These are phyloP conservation scores for Romanogobio albipinnatus DNA, from an alignment of 2,113 vertebrate species.

Conservation along the genomic window DNA sequence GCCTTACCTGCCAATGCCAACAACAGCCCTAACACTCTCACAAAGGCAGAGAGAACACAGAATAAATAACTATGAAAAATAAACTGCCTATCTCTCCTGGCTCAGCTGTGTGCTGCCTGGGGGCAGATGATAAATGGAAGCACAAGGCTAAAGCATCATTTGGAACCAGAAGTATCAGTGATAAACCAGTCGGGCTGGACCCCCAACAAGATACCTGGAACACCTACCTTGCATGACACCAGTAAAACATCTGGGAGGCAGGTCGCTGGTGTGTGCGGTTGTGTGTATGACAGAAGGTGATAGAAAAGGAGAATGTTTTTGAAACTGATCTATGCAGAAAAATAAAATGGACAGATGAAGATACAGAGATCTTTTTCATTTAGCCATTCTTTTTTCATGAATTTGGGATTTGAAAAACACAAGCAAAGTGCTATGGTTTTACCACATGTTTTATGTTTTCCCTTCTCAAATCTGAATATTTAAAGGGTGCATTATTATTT, in stretches of 20 bases:
- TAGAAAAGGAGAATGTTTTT: background rate
- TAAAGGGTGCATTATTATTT: slow-evolving; percentile 38
- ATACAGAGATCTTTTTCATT: background rate
- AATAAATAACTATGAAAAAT: slow-evolving; percentile 54
- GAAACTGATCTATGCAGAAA: background rate
- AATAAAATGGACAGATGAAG: no score
- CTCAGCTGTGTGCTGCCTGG: slow-evolving; percentile 44
- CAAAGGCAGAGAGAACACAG: slow-evolving; percentile 20
- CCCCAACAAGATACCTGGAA: slow-evolving; percentile 48
- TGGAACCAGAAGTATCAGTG: slow-evolving; percentile 55
- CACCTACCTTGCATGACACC: slow-evolving; percentile 58
- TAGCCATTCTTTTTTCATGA: background rate
- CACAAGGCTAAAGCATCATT: slow-evolving; percentile 57
- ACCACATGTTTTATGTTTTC: slow-evolving; percentile 8
- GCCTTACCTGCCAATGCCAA: background rate
- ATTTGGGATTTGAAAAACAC: background rate
- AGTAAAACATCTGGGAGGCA: slow-evolving; percentile 29
- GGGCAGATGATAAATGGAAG: slow-evolving; percentile 64
- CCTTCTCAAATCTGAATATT: background rate
- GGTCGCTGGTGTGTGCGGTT: no score
- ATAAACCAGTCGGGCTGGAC: slow-evolving; percentile 59
- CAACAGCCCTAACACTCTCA: slow-evolving; percentile 28
- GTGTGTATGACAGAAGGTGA: background rate
- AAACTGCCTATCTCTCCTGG: slow-evolving; percentile 53
- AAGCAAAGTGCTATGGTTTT: background rate